A percentile compares a stretch with the other conserved stretches of the same genome.
phyloP scores from a whole-genome alignment of 2,888 invertebrate genomes.

The Melinaea menophilus region DNA sequence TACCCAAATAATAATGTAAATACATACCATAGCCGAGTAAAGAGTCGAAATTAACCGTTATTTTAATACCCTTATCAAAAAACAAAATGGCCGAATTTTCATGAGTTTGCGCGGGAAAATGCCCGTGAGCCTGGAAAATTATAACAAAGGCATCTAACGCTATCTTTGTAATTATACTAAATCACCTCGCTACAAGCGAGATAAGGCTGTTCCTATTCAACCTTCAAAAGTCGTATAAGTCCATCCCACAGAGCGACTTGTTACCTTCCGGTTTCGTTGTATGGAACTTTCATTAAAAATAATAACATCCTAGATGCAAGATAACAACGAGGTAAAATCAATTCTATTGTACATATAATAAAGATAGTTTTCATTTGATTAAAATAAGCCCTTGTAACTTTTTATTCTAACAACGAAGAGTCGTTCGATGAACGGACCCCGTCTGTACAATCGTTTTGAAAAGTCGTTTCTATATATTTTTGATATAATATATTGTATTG shows the following conservation, averaged over 20 bases:
- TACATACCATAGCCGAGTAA: constrained; percentile 54
- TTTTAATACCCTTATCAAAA: constrained; percentile 78
- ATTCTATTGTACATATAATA: constrained; percentile 38
- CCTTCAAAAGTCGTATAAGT: constrained; percentile 60
- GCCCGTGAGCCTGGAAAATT: constrained; percentile 75
- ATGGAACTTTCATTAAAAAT: constrained; percentile 42
- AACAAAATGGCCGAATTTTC: constrained; percentile 77
- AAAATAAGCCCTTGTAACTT: constrained; percentile 48
- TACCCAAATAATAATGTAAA: constrained; percentile 61
- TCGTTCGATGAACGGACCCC: constrained; percentile 72
- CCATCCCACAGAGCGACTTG: constrained; percentile 46
- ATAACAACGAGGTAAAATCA: constrained; percentile 41
- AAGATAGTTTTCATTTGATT: constrained; percentile 18
- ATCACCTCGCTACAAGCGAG: constrained; percentile 76
- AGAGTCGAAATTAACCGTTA: constrained; percentile 69
- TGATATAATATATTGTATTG: constrained; percentile 8
- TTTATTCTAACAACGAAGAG: constrained; percentile 44
- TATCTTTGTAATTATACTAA: constrained; percentile 79
- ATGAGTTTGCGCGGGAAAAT: constrained; percentile 74
- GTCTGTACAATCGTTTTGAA: constrained; percentile 64
- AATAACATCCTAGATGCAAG: constrained; percentile 48
- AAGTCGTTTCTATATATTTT: constrained; percentile 44
- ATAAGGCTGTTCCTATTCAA: constrained; percentile 64
- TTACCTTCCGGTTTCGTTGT: constrained; percentile 50
- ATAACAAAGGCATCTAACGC: constrained; percentile 78